Conservation (phyloP, 2,113 vertebrate genomes). For the Festucalex cinctus region DNA sequence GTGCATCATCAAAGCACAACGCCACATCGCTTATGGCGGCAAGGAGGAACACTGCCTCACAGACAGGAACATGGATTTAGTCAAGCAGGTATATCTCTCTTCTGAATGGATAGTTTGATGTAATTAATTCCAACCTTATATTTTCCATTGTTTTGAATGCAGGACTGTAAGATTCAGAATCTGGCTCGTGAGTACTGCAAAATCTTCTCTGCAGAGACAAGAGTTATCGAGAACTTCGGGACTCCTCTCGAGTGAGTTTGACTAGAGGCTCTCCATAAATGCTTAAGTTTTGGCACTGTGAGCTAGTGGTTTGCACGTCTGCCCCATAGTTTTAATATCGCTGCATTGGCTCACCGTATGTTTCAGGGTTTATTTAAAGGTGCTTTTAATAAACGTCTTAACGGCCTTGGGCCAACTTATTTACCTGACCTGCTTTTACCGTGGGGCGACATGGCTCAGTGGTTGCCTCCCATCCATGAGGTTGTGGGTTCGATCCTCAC, state of each 20-base stretch:
- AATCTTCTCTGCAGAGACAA: conserved; percentile 89
- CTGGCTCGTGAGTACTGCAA: conserved; percentile 94
- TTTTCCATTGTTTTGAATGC: conserved; percentile 33
- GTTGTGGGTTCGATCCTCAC: too few relatives aligned
- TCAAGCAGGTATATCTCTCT: conserved; percentile 79
- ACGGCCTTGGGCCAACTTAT: too few relatives aligned
- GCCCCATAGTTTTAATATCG: neutral
- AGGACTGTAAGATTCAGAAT: conserved; percentile 96
- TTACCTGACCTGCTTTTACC: too few relatives aligned
- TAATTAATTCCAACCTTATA: conserved; percentile 11
- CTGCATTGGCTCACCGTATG: too few relatives aligned
- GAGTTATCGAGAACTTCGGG: conserved; percentile 82
- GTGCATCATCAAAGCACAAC: conserved; percentile 86
- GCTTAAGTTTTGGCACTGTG: neutral
- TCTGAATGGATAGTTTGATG: neutral
- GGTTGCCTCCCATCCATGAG: too few relatives aligned
- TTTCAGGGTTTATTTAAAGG: too few relatives aligned
- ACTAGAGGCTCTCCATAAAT: neutral
- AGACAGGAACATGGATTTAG: conserved; percentile 85
- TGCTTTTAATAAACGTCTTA: too few relatives aligned
- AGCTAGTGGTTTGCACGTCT: neutral
- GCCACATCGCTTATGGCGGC: conserved; percentile 83
- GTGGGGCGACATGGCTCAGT: too few relatives aligned
- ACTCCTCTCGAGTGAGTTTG: conserved; percentile 84
- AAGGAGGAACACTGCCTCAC: conserved; percentile 83